Conservation (phyloP, 2,888 invertebrate species). For the Pilophorus perplexus region DNA sequence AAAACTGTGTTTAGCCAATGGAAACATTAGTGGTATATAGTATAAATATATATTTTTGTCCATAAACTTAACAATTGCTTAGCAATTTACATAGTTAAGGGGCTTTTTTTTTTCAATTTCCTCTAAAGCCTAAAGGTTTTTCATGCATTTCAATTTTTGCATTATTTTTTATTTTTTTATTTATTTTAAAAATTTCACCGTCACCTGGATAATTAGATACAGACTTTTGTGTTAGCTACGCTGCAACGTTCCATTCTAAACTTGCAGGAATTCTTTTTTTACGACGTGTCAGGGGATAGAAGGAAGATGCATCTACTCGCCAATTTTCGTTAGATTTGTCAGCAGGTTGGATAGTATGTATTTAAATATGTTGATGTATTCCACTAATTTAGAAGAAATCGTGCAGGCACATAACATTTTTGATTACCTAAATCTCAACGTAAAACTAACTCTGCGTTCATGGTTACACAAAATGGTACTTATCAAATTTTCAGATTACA, state of each 20-base stretch:
- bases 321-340: no score
- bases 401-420: no score
- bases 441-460: background rate
- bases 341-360: no score
- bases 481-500: background rate
- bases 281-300: background rate
- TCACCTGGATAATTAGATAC: slow-evolving; percentile 25
- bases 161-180: no score
- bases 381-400: no score
- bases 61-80: background rate
- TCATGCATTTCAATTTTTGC: background rate
- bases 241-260: no score
- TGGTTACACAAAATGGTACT: background rate
- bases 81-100: background rate
- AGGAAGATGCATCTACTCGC: background rate
- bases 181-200: slow-evolving; percentile 3
- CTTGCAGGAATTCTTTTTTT: no score
- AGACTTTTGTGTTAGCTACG: slow-evolving; percentile 1
- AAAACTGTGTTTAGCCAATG: background rate
- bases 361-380: no score
- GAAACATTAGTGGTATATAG: background rate
- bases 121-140: background rate
- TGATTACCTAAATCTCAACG: background rate
- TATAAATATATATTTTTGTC: background rate
- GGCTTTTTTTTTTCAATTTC: background rate